Percentiles rank a stretch among this genome's conserved stretches.
These are phyloP conservation scores for Paratrypauchen microcephalus DNA, from an alignment of 2,797 vertebrate species.

Conservation along the genomic window DNA sequence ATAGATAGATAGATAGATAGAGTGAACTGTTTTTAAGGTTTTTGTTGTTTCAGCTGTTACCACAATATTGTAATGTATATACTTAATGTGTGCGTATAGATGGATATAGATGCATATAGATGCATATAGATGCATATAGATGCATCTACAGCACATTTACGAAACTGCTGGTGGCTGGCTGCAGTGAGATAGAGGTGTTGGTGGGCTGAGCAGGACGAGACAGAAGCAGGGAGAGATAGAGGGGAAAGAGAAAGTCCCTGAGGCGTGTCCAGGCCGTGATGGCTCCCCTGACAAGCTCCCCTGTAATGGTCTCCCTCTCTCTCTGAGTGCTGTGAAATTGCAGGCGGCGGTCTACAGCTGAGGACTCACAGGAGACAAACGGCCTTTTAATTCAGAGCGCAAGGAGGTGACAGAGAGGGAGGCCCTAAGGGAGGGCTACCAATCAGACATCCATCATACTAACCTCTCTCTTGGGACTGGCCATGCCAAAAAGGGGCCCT, in stretches of 20 bases:
- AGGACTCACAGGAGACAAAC: constrained; percentile 84
- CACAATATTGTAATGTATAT: background rate
- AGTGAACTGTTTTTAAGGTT: background rate
- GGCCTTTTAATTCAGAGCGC: constrained; percentile 85
- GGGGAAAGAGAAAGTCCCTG: constrained; percentile 64
- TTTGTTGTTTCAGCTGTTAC: background rate
- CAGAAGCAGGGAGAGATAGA: constrained; percentile 55
- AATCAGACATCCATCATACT: constrained; percentile 86
- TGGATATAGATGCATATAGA: constrained; percentile 11
- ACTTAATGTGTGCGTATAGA: constrained; percentile 8
- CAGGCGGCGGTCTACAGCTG: constrained; percentile 80
- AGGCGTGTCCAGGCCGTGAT: constrained; percentile 77
- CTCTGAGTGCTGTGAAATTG: constrained; percentile 84
- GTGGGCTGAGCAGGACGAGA: constrained; percentile 55
- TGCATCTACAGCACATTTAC: constrained; percentile 37
- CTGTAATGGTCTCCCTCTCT: constrained; percentile 81
- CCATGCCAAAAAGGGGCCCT: constrained; percentile 70
- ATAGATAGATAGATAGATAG: too few species aligned
- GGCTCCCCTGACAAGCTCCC: constrained; percentile 83
- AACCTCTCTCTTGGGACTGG: constrained; percentile 75
- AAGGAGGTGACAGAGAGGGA: constrained; percentile 79
- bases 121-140: constrained; percentile 3
- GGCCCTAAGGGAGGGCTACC: constrained; percentile 81
- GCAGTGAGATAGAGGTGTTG: constrained; percentile 66
- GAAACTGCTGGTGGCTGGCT: constrained; percentile 49